Evolutionary conservation across 2,113 vertebrate genomes (phyloP).

Genomic region (Willisornis vidua): DNA sequence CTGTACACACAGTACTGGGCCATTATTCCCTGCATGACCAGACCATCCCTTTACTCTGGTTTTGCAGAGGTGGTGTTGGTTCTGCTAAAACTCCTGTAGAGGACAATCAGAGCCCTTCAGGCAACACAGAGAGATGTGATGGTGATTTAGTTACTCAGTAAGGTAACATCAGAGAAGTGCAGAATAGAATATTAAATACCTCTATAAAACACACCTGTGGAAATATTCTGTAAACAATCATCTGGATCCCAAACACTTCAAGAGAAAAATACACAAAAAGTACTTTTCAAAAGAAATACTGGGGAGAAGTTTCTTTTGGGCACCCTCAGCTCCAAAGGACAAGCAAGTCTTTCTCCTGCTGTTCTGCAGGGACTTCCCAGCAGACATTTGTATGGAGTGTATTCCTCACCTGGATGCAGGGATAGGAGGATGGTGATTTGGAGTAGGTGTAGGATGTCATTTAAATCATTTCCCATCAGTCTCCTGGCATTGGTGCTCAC

Average conservation of each 20-base stretch:
- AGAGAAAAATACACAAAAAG: neutral
- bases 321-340: neutral
- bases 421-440: conserved; percentile 1
- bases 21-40: neutral
- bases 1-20: neutral
- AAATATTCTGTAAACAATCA: neutral
- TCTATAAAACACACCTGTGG: conserved; percentile 10
- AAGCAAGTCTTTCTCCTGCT: neutral
- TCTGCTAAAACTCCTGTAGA: neutral
- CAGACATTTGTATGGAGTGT: neutral
- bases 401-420: neutral
- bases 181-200: neutral
- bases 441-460: conserved; percentile 12
- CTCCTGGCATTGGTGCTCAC: conserved; percentile 38
- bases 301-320: neutral
- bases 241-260: neutral
- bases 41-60: neutral
- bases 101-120: neutral
- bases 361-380: neutral
- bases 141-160: neutral
- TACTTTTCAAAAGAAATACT: neutral
- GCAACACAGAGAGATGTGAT: neutral
- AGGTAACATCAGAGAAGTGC: conserved; percentile 40
- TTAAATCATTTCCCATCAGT: conserved; percentile 24
- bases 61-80: neutral